Conservation (phyloP, 2,888 invertebrate species). For the Andricus curvator region DNA sequence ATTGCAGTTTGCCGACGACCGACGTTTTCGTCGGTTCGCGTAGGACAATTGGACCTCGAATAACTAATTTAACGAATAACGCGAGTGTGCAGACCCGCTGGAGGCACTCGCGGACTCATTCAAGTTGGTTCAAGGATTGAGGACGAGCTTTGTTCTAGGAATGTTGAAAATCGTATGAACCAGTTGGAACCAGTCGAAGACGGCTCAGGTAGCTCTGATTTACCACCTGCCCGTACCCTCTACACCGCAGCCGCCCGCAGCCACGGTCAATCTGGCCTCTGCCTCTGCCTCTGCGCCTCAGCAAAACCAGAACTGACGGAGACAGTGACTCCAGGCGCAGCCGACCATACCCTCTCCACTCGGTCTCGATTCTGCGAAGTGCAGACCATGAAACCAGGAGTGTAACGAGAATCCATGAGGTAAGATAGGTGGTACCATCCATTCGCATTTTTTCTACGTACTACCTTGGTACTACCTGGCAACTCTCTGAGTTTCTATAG, state of each 20-base stretch:
- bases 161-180: not conserved
- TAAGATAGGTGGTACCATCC: not conserved
- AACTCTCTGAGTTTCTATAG: too few relatives aligned
- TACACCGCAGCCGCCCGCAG: conserved; percentile 24
- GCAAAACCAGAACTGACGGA: conserved; percentile 24
- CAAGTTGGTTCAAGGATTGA: not conserved
- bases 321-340: conserved; percentile 27
- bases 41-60: conserved; percentile 11
- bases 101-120: not conserved
- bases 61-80: not conserved
- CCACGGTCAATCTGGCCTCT: conserved; percentile 28
- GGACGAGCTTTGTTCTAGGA: not conserved
- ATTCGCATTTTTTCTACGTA: not conserved
- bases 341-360: conserved; percentile 10
- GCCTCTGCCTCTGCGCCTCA: not conserved
- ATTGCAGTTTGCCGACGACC: conserved; percentile 17
- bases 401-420: not conserved
- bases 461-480: too few relatives aligned
- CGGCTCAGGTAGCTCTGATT: not conserved
- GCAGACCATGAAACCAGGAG: not conserved
- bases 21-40: conserved; percentile 32
- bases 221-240: not conserved
- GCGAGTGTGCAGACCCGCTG: not conserved
- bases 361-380: conserved; percentile 13
- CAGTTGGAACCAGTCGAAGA: not conserved